Percentiles rank a stretch among this genome's conserved stretches.
These are phyloP conservation scores for Sarcophaga carnaria DNA, from an alignment of 2,888 invertebrate genomes.

Conservation along the genomic window DNA sequence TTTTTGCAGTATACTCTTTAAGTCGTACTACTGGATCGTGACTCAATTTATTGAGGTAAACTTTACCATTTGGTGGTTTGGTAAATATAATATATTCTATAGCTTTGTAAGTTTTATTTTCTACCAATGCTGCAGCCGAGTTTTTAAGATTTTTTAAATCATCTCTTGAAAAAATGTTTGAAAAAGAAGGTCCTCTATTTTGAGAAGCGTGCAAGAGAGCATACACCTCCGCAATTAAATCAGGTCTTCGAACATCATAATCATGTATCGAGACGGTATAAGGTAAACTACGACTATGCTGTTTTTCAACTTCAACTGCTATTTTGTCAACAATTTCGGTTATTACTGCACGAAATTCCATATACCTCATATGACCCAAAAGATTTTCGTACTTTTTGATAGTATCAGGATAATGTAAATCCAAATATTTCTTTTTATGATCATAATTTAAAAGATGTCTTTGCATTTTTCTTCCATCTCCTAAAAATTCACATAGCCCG, in stretches of 20 bases:
- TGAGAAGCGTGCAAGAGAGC: slow-evolving; percentile 86
- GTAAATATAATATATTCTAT: slow-evolving; percentile 65
- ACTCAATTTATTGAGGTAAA: slow-evolving; percentile 58
- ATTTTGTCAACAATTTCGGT: slow-evolving; percentile 82
- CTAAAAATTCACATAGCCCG: slow-evolving; percentile 87
- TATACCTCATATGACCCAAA: slow-evolving; percentile 82
- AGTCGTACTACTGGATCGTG: slow-evolving; percentile 55
- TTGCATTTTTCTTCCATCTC: slow-evolving; percentile 87
- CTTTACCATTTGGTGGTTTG: slow-evolving; percentile 44
- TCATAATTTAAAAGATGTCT: slow-evolving; percentile 85
- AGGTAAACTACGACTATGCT: slow-evolving; percentile 87
- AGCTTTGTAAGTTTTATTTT: slow-evolving; percentile 24
- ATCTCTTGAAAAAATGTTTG: slow-evolving; percentile 81
- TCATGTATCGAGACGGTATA: slow-evolving; percentile 85
- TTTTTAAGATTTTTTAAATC: slow-evolving; percentile 73
- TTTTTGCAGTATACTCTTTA: slow-evolving; percentile 44
- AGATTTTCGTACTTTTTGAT: slow-evolving; percentile 84
- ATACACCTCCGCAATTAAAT: slow-evolving; percentile 85
- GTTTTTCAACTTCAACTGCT: slow-evolving; percentile 87
- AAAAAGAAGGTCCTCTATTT: slow-evolving; percentile 83
- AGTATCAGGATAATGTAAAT: slow-evolving; percentile 83
- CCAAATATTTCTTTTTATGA: slow-evolving; percentile 87
- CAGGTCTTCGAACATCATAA: slow-evolving; percentile 85
- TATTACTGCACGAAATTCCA: slow-evolving; percentile 74
- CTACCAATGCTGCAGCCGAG: slow-evolving; percentile 25